Percentiles rank a stretch among this genome's conserved stretches.
These are phyloP conservation scores for Dipodomys ordii DNA, from an alignment of 2,113 vertebrate species.

Conservation along the genomic window DNA sequence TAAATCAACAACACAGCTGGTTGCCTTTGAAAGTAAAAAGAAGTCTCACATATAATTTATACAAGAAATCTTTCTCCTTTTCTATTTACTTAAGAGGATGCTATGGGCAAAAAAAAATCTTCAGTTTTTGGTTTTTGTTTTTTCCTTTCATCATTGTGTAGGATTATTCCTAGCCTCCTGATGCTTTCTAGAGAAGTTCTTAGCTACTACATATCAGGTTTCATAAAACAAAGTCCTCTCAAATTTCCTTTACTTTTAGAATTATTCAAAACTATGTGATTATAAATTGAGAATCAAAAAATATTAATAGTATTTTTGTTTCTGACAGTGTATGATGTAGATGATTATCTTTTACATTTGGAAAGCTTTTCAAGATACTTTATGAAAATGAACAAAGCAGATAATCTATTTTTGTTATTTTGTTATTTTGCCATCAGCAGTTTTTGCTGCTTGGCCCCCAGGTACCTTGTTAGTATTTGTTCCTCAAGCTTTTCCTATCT, in stretches of 20 bases:
- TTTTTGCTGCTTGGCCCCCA: not conserved
- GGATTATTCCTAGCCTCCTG: not conserved
- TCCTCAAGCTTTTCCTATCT: not conserved
- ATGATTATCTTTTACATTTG: not conserved
- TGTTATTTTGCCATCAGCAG: not conserved
- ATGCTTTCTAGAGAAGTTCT: not conserved
- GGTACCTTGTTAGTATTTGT: not conserved
- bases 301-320: not conserved
- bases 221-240: not conserved
- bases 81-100: not conserved
- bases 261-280: not conserved
- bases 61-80: not conserved
- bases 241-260: not conserved
- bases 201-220: not conserved
- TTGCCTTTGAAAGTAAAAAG: not conserved
- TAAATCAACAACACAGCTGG: not conserved
- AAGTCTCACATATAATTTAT: not conserved
- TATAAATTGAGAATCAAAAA: not conserved
- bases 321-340: not conserved
- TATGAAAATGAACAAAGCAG: not conserved
- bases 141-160: not conserved
- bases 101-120: not conserved
- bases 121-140: conserved; percentile 18
- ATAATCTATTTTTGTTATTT: not conserved
- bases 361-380: not conserved